Evolutionary conservation across 2,113 vertebrate genomes (phyloP).

Genomic region (Carassius auratus): DNA sequence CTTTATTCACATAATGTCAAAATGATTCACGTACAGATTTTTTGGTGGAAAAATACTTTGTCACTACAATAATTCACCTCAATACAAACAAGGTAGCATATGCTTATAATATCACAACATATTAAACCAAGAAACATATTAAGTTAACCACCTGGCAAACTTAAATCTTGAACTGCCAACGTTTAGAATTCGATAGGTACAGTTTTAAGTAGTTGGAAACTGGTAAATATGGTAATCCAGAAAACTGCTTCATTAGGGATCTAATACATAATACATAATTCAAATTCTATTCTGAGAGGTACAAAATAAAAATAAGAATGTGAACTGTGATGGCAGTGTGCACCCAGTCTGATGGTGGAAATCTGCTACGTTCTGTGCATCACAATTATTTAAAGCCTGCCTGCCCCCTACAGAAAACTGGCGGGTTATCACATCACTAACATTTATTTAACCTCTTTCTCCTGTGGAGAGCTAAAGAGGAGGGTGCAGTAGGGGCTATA

Average conservation of each 20-base stretch:
- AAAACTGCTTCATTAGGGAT: background rate
- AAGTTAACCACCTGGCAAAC: background rate
- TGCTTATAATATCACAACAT: too few relatives aligned
- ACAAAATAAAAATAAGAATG: background rate
- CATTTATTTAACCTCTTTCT: constrained; percentile 99
- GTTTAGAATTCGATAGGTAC: background rate
- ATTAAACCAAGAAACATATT: background rate
- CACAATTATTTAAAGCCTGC: constrained; percentile 17
- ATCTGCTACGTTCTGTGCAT: constrained; percentile 74
- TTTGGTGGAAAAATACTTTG: too few relatives aligned
- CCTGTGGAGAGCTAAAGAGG: constrained; percentile 65
- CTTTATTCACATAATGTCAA: too few relatives aligned
- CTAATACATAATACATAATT: background rate
- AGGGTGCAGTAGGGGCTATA: constrained; percentile 54
- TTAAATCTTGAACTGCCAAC: background rate
- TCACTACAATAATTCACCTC: too few relatives aligned
- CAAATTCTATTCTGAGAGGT: background rate
- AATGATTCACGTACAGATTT: too few relatives aligned
- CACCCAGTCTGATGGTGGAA: constrained; percentile 26
- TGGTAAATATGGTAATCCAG: background rate
- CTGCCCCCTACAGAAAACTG: constrained; percentile 80
- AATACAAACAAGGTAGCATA: too few relatives aligned
- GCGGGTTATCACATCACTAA: constrained; percentile 98
- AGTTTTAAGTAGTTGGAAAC: background rate
- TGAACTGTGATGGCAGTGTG: background rate